Evolutionary conservation across 2,888 invertebrate species (phyloP).

Genomic region (Andricus quercusramuli): DNA sequence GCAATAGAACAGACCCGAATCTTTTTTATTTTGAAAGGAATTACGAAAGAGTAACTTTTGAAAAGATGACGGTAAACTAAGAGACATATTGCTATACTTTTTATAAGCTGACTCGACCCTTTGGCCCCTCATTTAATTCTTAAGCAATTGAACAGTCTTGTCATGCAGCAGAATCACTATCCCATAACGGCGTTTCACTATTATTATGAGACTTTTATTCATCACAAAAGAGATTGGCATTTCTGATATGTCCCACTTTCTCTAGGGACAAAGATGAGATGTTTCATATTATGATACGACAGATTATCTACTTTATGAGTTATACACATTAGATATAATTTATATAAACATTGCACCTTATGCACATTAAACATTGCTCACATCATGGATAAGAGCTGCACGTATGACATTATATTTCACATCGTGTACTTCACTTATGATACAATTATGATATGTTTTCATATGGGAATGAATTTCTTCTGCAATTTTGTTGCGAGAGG

Average conservation of each 20-base stretch:
- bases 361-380: not conserved
- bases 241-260: conserved; percentile 33
- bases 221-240: conserved; percentile 22
- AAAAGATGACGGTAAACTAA: not conserved
- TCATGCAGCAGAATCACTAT: conserved; percentile 16
- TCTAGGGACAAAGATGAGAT: conserved; percentile 12
- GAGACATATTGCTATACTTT: conserved; percentile 1
- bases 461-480: not conserved
- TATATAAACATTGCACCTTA: not conserved
- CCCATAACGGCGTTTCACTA: conserved; percentile 19
- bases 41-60: not conserved
- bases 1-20: no score
- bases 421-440: not conserved
- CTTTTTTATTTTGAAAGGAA: not conserved
- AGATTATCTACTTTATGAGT: conserved; percentile 6
- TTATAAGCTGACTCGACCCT: not conserved
- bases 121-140: not conserved
- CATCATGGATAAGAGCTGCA: not conserved
- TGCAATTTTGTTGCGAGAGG: not conserved
- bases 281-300: conserved; percentile 8
- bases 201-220: conserved; percentile 19
- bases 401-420: not conserved
- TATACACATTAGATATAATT: not conserved
- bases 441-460: not conserved
- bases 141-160: conserved; percentile 16